phyloP scores from a whole-genome alignment of 2,113 vertebrate genomes.

The Petaurus breviceps region DNA sequence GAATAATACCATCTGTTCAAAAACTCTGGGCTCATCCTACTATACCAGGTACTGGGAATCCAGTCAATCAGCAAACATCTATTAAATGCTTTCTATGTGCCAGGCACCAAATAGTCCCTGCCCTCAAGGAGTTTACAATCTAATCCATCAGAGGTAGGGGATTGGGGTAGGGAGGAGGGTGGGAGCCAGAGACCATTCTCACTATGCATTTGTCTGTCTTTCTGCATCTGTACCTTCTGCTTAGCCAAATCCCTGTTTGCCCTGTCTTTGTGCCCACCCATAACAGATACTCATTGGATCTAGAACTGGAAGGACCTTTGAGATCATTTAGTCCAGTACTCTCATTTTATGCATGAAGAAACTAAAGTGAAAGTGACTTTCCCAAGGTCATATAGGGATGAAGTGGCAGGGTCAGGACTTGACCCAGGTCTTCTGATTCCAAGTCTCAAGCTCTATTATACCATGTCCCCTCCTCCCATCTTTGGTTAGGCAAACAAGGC shows the following conservation, averaged over 20 bases:
- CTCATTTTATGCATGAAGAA: not conserved
- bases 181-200: not conserved
- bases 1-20: not conserved
- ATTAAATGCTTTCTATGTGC: not conserved
- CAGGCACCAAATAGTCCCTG: not conserved
- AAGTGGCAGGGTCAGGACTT: too few species aligned
- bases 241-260: not conserved
- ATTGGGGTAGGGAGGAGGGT: constrained; percentile 3
- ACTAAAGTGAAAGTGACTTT: not conserved
- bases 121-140: not conserved
- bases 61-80: not conserved
- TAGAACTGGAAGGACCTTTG: not conserved
- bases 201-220: not conserved
- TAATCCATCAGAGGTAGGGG: not conserved
- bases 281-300: not conserved
- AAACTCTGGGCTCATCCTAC: not conserved
- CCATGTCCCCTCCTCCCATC: too few species aligned
- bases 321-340: not conserved
- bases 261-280: not conserved
- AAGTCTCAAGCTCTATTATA: not conserved
- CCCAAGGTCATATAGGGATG: not conserved
- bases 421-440: not conserved
- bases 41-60: not conserved
- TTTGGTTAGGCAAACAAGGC: not conserved
- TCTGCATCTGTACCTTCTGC: not conserved